These are phyloP conservation scores for Neofelis nebulosa DNA, from an alignment of 2,113 vertebrate species.

Conservation along the genomic window DNA sequence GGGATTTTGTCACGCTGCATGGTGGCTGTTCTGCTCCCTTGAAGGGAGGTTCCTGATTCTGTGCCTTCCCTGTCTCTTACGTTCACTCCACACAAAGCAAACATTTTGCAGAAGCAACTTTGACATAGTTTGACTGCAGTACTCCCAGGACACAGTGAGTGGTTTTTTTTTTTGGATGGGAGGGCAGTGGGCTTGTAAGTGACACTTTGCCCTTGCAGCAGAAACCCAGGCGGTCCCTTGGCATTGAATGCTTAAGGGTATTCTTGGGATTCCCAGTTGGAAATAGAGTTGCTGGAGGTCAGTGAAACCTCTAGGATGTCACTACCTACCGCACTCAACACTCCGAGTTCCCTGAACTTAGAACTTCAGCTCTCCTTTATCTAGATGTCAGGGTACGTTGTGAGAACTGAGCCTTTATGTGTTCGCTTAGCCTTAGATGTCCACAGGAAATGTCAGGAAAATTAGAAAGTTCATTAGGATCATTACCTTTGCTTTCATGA, in stretches of 20 bases:
- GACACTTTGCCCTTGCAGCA: conserved; percentile 69
- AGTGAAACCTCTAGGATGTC: not conserved
- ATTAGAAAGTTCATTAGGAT: not conserved
- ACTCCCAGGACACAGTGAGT: not conserved
- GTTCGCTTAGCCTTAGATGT: not conserved
- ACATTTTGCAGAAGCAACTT: conserved; percentile 47
- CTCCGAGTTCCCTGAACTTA: conserved; percentile 47
- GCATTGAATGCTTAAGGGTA: not conserved
- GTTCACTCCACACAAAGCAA: not conserved
- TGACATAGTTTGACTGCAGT: conserved; percentile 22
- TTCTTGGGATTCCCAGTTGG: conserved; percentile 10
- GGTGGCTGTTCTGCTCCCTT: not conserved
- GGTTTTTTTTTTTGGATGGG: no score
- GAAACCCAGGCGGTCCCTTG: conserved; percentile 3
- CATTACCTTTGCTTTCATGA: not conserved
- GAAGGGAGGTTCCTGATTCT: not conserved
- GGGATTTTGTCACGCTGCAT: not conserved
- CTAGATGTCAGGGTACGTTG: not conserved
- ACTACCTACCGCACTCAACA: not conserved
- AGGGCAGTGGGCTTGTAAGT: not conserved
- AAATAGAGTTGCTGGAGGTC: conserved; percentile 28
- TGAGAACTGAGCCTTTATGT: not conserved
- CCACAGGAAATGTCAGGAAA: not conserved
- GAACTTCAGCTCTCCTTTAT: not conserved
- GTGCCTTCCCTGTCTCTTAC: not conserved